A percentile compares a stretch with the other conserved stretches of the same genome.
Conservation (phyloP, 2,888 invertebrate genomes). For the Leptinotarsa peninsularis region DNA sequence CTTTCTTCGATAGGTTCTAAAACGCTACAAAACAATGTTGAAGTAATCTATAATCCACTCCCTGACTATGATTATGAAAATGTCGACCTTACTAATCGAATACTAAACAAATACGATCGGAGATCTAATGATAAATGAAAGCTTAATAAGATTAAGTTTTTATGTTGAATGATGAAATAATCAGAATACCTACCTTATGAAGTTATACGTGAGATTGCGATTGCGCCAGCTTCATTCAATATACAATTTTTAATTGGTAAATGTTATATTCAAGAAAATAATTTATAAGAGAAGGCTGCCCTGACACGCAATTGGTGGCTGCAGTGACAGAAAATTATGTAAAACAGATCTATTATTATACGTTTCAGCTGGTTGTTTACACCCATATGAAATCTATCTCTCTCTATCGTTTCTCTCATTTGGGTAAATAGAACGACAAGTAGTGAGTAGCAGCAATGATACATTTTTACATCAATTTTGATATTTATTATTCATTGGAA, state of each 20-base stretch:
- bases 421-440: neutral
- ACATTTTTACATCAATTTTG: constrained; percentile 1
- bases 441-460: neutral
- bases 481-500: constrained; percentile 2
- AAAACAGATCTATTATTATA: constrained; percentile 29
- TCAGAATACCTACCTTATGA: constrained; percentile 10
- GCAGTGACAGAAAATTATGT: constrained; percentile 21
- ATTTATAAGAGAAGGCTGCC: constrained; percentile 27
- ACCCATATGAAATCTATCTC: constrained; percentile 22
- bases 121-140: constrained; percentile 7
- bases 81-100: constrained; percentile 2
- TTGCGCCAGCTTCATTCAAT: constrained; percentile 11
- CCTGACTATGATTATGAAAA: neutral
- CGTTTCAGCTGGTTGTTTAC: constrained; percentile 22
- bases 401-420: constrained; percentile 12
- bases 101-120: neutral
- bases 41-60: neutral
- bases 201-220: constrained; percentile 20
- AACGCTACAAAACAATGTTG: neutral
- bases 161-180: constrained; percentile 15
- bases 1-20: neutral
- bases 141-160: constrained; percentile 16
- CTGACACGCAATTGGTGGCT: constrained; percentile 32
- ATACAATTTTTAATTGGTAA: constrained; percentile 32
- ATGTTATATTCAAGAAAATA: constrained; percentile 32